Evolutionary conservation across 2,797 vertebrate species (phyloP), one percentile per base, ranked within the genome.

Genomic region (Thamnophis elegans): DNA sequence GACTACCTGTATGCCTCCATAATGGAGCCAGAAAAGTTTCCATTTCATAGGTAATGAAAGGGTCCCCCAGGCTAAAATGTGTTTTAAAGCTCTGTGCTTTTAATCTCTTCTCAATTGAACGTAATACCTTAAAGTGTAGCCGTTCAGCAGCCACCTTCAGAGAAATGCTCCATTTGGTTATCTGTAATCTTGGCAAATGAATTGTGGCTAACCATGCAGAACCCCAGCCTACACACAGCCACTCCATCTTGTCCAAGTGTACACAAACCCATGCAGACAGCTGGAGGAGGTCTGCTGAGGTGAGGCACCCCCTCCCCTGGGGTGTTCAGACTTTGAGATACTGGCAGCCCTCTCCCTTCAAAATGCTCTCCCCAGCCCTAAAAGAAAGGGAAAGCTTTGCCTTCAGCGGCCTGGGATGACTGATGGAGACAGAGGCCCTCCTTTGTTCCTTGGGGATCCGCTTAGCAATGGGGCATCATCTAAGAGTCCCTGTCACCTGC

Each of bases 401-500:
- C 18, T 78, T 42, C 73, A 25, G 9, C 36, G 1, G 36, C 73
- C 36, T 32, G 86, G 20, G 28, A 5, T 1, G 14, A 10, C 36
- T 11, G 54, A 11, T 10, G 55, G 18, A n/a, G 28, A 18, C 7
- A 20, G 87, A 2, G 14, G 13, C 26, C n/a, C 18, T 55, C 26
- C 53, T 20, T 36, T 4, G 56, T 3, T 25, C 53, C 16, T n/a
- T 8, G 51, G 32, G 18, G 4, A 56, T n/a, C 14, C 1, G 1
- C 53, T 32, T 55, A 5, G 73, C 9, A 4, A n/a, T 32, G 85
- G 85, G 28, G 36, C 13, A 7, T 25, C 12, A 0, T 92, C 91
- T 28, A 0, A 3, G 0, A 4, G 56, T 36, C 4, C 1, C 53
- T 11, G 1, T 5, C 55, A 12, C 11, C 12, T 2, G 2, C 0